phyloP scores from a whole-genome alignment of 2,797 vertebrate genomes.

The Podarcis lilfordi region DNA sequence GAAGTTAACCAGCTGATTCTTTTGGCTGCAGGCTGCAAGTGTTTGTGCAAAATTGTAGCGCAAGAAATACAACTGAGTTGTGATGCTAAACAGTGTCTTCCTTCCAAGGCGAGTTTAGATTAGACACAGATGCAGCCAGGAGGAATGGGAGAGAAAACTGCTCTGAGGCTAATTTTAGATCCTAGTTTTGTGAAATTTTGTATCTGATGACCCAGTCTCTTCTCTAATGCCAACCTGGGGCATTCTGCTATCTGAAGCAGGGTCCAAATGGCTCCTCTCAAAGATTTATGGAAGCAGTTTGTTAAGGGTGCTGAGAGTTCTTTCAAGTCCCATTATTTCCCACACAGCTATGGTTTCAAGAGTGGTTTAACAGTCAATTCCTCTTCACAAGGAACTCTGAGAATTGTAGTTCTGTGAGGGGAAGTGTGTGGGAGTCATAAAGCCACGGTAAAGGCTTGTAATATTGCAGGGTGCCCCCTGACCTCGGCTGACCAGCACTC shows the following conservation, averaged over 20 bases:
- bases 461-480: no score
- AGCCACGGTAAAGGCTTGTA: no score
- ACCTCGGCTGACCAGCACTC: no score
- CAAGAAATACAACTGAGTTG: not conserved
- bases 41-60: not conserved
- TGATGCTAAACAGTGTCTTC: not conserved
- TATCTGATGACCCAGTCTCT: not conserved
- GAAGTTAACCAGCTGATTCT: not conserved
- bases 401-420: no score
- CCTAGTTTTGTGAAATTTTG: not conserved
- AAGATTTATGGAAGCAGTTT: not conserved
- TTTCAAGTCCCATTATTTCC: no score
- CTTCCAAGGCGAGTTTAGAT: not conserved
- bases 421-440: no score
- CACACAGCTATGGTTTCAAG: no score
- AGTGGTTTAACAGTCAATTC: no score
- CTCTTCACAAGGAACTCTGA: no score
- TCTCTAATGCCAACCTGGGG: not conserved
- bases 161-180: not conserved
- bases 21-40: not conserved
- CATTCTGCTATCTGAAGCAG: not conserved
- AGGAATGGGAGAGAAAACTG: not conserved
- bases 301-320: no score
- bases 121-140: not conserved
- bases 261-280: not conserved